Base-by-base conservation (phyloP, 2,797 vertebrate genomes). In the Sphenopsis melanotis region DNA sequence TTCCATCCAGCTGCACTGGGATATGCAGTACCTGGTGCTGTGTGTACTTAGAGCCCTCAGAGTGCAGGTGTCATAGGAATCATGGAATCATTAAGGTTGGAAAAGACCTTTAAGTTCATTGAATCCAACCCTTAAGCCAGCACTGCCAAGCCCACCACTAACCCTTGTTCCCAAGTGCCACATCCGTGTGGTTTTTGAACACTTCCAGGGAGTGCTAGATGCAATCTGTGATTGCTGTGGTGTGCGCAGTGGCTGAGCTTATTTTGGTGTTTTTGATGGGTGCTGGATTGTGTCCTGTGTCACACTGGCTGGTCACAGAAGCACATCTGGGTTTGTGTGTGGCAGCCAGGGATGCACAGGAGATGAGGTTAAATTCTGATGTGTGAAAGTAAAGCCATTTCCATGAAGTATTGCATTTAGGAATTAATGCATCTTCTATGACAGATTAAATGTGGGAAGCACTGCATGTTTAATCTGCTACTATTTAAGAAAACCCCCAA, bases 311-410 rank as follows among this genome's bases (percentile, higher is more conserved):
- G 53, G 34, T 39, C 18, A 29, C 13, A 23, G 57, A 6, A 4
- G 21, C 59, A 47, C 13, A 26, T 5, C 6, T 15, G 69, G 17
- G 24, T 69, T 57, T 34, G 50, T 2, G 0, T 5, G 46, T 42
- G 68, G 26, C 55, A 29, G 34, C 9, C 0, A 5, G n/a, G 42
- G 60, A 63, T 56, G 64, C 27, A 8, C 12, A 16, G 49, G n/a
- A 44, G 27, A 34, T 0, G 0, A 52, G 26, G 10, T 37, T 47
- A 30, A 64, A 26, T 24, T 64, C 10, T 42, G 23, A 4, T 3
- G 6, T 46, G n/a, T 42, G 30, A n/a, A 57, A 44, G 53, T 41
- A 60, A 92, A 83, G 30, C 22, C 21, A 17, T 79, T 55, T 57
- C 77, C 41, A 15, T 12, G 17, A 70, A 68, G 19, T 42, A 39